Conservation (phyloP, 1,140 invertebrate genomes). For the Lepidurus couesii region DNA sequence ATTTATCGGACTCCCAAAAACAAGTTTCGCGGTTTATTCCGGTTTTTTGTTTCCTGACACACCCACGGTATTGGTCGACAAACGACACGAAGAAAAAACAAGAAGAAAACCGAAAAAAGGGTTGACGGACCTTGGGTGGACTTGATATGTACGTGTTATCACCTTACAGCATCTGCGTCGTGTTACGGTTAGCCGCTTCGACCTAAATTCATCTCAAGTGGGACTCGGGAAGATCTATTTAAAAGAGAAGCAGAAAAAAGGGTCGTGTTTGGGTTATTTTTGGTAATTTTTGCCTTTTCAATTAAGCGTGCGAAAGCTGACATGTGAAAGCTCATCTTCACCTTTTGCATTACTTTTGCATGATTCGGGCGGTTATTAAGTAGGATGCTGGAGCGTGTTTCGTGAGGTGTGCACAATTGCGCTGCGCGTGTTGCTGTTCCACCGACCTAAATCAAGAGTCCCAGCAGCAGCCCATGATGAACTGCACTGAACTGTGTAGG, state of each 20-base stretch:
- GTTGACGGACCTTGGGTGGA: too few relatives aligned
- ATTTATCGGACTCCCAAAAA: too few relatives aligned
- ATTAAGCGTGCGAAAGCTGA: neutral
- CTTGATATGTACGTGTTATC: too few relatives aligned
- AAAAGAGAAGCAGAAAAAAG: too few relatives aligned
- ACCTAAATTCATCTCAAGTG: neutral
- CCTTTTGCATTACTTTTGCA: neutral
- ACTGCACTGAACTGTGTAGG: too few relatives aligned
- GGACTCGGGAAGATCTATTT: neutral
- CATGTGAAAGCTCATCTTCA: neutral
- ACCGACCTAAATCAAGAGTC: neutral
- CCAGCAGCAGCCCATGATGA: neutral
- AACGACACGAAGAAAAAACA: too few relatives aligned
- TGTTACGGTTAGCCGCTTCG: neutral
- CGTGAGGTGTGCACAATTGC: neutral
- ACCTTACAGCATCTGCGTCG: neutral
- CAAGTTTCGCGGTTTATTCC: too few relatives aligned
- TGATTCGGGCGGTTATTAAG: neutral
- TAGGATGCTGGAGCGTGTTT: constrained; percentile 6
- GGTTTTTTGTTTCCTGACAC: too few relatives aligned
- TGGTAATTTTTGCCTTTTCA: too few relatives aligned
- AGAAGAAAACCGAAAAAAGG: too few relatives aligned
- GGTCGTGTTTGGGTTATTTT: too few relatives aligned
- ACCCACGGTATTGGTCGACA: too few relatives aligned
- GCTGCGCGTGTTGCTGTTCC: neutral